Conservation (phyloP, 1,140 invertebrate genomes). For the Penaeus japonicus region DNA sequence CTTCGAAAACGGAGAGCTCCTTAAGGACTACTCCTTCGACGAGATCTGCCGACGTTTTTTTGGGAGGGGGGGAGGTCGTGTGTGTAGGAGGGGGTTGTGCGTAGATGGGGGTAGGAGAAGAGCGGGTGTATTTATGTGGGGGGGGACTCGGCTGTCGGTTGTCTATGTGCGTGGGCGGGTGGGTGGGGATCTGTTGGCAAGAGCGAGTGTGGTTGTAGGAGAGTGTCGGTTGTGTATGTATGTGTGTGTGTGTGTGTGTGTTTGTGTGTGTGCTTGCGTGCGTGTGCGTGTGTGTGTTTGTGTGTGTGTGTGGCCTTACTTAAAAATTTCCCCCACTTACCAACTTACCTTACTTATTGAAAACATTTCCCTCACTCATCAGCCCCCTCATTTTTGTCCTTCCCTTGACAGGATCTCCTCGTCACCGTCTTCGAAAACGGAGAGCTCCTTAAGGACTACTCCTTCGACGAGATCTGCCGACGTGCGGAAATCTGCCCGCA, state of each 20-base stretch:
- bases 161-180: too few species aligned
- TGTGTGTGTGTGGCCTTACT: not conserved
- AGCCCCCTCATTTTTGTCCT: too few species aligned
- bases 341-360: too few species aligned
- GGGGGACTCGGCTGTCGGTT: not conserved
- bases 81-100: too few species aligned
- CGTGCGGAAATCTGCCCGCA: not conserved
- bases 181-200: too few species aligned
- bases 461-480: conserved; percentile 11
- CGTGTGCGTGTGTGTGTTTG: not conserved
- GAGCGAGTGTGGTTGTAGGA: not conserved
- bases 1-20: conserved; percentile 30
- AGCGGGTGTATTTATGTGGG: not conserved
- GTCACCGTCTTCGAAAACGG: conserved; percentile 38
- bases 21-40: conserved; percentile 25
- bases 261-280: not conserved
- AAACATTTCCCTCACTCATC: too few species aligned
- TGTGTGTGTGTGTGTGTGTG: conserved; percentile 16
- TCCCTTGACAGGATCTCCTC: not conserved
- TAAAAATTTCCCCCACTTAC: not conserved
- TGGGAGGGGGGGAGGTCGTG: too few species aligned
- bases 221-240: not conserved
- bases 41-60: not conserved
- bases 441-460: conserved; percentile 20
- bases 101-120: not conserved